A percentile compares a stretch with the other conserved stretches of the same genome.
phyloP scores from a whole-genome alignment of 2,888 invertebrate species.

The Yponomeuta sedellus region DNA sequence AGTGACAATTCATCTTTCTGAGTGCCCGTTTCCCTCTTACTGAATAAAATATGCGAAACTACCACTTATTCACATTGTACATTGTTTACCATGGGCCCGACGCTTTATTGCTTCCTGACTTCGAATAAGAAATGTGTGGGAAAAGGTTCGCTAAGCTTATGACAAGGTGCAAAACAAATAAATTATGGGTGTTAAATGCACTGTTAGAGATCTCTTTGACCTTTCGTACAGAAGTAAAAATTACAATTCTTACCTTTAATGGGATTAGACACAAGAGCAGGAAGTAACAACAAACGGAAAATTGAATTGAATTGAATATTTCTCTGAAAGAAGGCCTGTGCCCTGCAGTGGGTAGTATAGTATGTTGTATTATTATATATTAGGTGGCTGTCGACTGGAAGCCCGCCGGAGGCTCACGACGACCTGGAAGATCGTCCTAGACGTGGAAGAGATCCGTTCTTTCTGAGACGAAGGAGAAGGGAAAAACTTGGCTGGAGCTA shows the following conservation, averaged over 20 bases:
- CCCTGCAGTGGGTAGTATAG: too few species aligned
- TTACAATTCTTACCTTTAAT: background rate
- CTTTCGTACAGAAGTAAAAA: background rate
- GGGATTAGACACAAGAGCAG: too few species aligned
- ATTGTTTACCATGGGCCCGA: slow-evolving; percentile 35
- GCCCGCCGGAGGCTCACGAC: too few species aligned
- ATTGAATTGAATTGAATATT: too few species aligned
- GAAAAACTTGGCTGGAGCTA: too few species aligned
- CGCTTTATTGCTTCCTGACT: slow-evolving; percentile 24
- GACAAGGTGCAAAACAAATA: background rate
- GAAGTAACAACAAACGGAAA: too few species aligned
- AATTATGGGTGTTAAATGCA: background rate
- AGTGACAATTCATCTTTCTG: slow-evolving; percentile 66
- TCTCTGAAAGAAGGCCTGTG: too few species aligned
- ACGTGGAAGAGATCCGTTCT: too few species aligned
- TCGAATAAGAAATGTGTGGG: slow-evolving; percentile 19
- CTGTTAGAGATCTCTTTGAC: background rate
- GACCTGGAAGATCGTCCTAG: too few species aligned
- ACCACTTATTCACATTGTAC: slow-evolving; percentile 45
- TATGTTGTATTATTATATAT: too few species aligned
- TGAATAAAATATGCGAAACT: slow-evolving; percentile 60
- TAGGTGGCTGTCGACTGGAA: too few species aligned
- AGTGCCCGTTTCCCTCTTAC: slow-evolving; percentile 42
- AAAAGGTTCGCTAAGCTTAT: background rate
- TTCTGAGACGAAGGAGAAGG: too few species aligned